Conservation (phyloP, 2,113 vertebrate species). For the Rhipidura dahli region DNA sequence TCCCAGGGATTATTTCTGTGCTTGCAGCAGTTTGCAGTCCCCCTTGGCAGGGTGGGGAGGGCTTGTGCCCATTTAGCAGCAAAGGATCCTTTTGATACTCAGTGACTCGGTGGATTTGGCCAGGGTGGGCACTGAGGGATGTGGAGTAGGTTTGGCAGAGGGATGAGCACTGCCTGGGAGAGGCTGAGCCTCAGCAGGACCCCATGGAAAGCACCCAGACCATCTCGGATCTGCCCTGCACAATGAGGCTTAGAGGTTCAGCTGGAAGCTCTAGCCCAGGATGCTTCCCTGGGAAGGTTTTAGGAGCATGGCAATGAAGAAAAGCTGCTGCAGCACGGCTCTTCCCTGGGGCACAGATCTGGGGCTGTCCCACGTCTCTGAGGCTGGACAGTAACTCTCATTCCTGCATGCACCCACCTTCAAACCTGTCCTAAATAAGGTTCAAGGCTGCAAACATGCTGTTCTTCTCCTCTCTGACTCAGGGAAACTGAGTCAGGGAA, state of each 20-base stretch:
- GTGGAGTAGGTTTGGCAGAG: background rate
- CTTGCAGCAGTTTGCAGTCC: background rate
- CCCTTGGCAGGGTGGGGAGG: background rate
- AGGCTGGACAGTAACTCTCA: background rate
- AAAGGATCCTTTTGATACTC: background rate
- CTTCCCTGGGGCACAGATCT: accelerated
- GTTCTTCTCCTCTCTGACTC: background rate
- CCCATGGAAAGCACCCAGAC: background rate
- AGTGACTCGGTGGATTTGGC: background rate
- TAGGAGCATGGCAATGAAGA: background rate
- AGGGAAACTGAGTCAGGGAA: background rate
- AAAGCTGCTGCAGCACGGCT: background rate
- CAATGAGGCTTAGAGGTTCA: background rate
- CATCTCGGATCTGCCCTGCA: background rate
- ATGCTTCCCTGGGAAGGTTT: background rate
- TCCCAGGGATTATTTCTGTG: background rate
- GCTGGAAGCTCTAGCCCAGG: background rate
- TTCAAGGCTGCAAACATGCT: background rate
- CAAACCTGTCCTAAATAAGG: background rate
- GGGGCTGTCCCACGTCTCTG: background rate
- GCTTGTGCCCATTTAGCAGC: background rate
- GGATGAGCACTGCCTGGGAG: background rate
- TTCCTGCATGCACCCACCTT: background rate
- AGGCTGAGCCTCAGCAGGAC: background rate
- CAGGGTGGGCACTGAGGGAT: background rate